phyloP scores from a whole-genome alignment of 1,140 invertebrate species.

The fruit fly (Drosophila melanogaster) region Release_6_plus_ISO1_MT NT_033777.3:8209501-8210000 shows the following conservation, averaged over 20 bases:
- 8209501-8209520: background rate
- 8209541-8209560: conserved; percentile 2
- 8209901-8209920: conserved; percentile 28
- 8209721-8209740: conserved; percentile 44
- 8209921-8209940: conserved; percentile 55
- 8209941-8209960: conserved; percentile 26
- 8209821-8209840: conserved; percentile 75
- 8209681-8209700: background rate
- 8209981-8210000: conserved; percentile 68
- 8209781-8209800: conserved; percentile 82
- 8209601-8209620: too few relatives aligned
- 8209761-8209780: conserved; percentile 77
- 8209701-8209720: conserved; percentile 38
- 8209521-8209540: background rate
- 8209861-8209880: conserved; percentile 78
- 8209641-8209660: background rate
- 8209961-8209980: conserved; percentile 23
- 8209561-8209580: too few relatives aligned
- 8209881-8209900: conserved; percentile 47
- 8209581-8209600: too few relatives aligned
- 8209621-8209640: too few relatives aligned
- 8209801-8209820: conserved; percentile 34
- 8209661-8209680: background rate
- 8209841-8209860: conserved; percentile 84
- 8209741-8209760: conserved; percentile 71